phyloP scores from a whole-genome alignment of 23 tunicate species.

The Aplidium turbinatum region DNA sequence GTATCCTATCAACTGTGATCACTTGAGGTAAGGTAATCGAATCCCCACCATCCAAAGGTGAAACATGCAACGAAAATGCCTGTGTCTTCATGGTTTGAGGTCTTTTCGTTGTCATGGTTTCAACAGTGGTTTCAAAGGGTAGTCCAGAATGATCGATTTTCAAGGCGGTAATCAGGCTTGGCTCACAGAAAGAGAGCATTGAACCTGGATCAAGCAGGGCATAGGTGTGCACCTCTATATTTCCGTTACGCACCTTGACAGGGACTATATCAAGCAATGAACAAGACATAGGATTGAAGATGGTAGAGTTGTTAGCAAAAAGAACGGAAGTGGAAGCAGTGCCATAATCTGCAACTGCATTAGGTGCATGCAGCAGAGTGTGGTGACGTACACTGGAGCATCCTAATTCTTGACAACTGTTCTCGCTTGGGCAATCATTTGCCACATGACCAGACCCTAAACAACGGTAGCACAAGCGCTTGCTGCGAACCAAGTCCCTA shows the following conservation, averaged over 20 bases:
- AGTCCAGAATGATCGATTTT: no score
- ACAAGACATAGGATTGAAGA: no score
- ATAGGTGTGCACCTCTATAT: conserved; percentile 1
- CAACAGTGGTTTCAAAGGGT: not conserved
- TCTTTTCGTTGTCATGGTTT: not conserved
- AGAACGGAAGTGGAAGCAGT: not conserved
- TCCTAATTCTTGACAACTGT: not conserved
- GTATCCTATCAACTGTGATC: not conserved
- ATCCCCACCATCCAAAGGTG: not conserved
- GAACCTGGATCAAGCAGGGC: conserved; percentile 8
- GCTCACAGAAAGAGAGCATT: conserved; percentile 2
- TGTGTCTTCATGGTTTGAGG: not conserved
- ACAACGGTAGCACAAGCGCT: not conserved
- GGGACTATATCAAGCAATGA: conserved; percentile 4
- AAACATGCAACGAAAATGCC: not conserved
- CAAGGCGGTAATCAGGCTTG: no score
- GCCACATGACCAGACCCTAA: not conserved
- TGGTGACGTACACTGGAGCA: conserved; percentile 2
- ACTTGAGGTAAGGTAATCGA: not conserved
- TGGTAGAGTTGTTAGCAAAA: not conserved
- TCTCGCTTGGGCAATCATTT: not conserved
- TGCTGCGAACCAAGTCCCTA: not conserved
- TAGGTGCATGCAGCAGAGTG: conserved; percentile 22
- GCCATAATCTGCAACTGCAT: not conserved
- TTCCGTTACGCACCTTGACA: not conserved